Base-by-base conservation (phyloP, 1,140 invertebrate species). In the Diorhabda sublineata region DNA sequence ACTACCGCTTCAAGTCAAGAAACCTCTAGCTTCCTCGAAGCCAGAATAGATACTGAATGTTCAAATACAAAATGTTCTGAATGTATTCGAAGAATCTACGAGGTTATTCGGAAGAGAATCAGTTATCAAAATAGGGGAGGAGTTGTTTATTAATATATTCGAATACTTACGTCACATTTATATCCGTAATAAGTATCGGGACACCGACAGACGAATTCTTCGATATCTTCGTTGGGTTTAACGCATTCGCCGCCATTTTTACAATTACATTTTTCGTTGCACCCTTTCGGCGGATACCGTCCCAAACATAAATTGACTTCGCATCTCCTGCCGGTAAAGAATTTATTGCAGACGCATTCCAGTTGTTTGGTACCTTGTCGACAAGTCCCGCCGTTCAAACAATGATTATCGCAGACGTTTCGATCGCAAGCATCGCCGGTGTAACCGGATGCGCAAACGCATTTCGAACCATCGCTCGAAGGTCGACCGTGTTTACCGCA, bases 351-450 rank as follows among this genome's bases (percentile, higher is more conserved):
- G 8, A 74, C 72, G 71, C 84, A 86, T 1, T 74, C 73, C 5
- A 76, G 73, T 67, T 78, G 73, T 67, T 83, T 82, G 2, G 66
- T 66, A 42, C 74, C 77, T n/a, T 75, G 68, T 7, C 67, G 77
- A 71, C 79, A 84, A n/a, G 73, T 73, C 73, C 83, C 87, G 26
- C 85, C 86, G 75, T 89, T 88, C 42, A 82, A 79, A 73, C 88
- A 89, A 68, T 81, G 82, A 68, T 83, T 80, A 5, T 80, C 77
- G 72, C 87, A 89, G 0, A 79, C 76, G 71, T 85, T 83, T 9
- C 80, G 75, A 74, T 90, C 86, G 76, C 89, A 90, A 41, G 81
- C 80, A 44, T 82, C 78, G 3, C 88, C 88, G 3, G 82, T 83
- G 73, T 82, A 89, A 42, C 85, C 84, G 0, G 76, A 71, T 5